Conservation (phyloP, 2,888 invertebrate species). For the Ctenicera cuprea region DNA sequence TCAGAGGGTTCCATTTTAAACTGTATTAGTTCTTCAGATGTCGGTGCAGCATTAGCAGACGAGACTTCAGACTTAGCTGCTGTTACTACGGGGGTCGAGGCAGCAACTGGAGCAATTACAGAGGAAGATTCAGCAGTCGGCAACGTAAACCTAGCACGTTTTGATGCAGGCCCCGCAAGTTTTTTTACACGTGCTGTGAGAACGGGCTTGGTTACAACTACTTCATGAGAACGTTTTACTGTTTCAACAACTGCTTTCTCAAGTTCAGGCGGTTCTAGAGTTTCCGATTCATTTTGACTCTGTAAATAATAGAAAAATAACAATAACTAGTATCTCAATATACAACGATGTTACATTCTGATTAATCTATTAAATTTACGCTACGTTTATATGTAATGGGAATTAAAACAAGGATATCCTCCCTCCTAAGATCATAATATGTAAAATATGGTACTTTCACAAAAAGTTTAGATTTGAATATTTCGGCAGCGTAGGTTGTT, state of each 20-base stretch:
- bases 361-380: too few relatives aligned
- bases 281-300: conserved; percentile 25
- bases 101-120: neutral
- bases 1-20: conserved; percentile 71
- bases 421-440: too few relatives aligned
- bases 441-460: too few relatives aligned
- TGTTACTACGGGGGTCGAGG: conserved; percentile 21
- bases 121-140: neutral
- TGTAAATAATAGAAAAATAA: conserved; percentile 15
- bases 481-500: too few relatives aligned
- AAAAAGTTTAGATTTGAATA: too few relatives aligned
- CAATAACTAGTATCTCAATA: too few relatives aligned
- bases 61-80: conserved; percentile 11
- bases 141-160: conserved; percentile 45
- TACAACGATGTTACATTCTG: too few relatives aligned
- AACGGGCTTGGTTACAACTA: conserved; percentile 1
- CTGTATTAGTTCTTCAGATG: conserved; percentile 61
- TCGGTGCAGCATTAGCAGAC: conserved; percentile 25
- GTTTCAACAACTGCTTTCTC: conserved; percentile 1
- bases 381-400: too few relatives aligned
- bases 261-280: conserved; percentile 1
- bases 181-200: conserved; percentile 45
- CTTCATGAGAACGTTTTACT: conserved; percentile 5
- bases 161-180: conserved; percentile 52
- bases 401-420: too few relatives aligned